These are phyloP conservation scores for Clupea harengus DNA, from an alignment of 2,113 vertebrate species.

Conservation along the genomic window DNA sequence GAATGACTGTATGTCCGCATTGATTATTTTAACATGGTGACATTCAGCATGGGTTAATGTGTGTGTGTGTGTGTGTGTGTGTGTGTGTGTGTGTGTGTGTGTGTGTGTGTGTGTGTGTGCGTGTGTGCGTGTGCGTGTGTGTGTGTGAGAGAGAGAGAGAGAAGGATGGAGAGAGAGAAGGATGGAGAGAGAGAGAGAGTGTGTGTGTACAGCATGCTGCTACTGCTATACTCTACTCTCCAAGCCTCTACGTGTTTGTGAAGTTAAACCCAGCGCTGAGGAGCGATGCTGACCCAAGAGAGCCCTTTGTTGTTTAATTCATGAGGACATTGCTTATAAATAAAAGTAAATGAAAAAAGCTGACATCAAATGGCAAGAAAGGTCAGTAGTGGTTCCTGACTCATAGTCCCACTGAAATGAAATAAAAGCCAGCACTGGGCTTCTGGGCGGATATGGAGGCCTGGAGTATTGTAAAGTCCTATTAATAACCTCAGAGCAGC, in stretches of 20 bases:
- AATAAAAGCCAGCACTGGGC: background rate
- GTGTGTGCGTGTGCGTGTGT: slow-evolving; percentile 15
- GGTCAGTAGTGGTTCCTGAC: slow-evolving; percentile 26
- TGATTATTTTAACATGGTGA: no score
- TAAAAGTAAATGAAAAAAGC: slow-evolving; percentile 28
- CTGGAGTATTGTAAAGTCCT: slow-evolving; percentile 9
- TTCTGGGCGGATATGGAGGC: background rate
- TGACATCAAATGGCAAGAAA: slow-evolving; percentile 38
- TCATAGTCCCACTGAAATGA: background rate
- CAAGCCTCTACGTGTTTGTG: slow-evolving; percentile 26
- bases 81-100: no score
- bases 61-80: no score
- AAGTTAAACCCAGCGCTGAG: background rate
- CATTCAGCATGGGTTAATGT: background rate
- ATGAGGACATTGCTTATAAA: slow-evolving; percentile 28
- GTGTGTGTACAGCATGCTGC: background rate
- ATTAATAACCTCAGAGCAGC: background rate
- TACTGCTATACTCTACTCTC: background rate
- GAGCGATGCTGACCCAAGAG: background rate
- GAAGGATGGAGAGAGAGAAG: no score
- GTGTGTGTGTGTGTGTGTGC: background rate
- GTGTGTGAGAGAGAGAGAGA: background rate
- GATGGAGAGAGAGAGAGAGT: background rate
- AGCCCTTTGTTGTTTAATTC: slow-evolving; percentile 39
- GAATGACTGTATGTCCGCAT: background rate